phyloP scores from a whole-genome alignment of 2,888 invertebrate genomes.

The Torymus auratus region DNA sequence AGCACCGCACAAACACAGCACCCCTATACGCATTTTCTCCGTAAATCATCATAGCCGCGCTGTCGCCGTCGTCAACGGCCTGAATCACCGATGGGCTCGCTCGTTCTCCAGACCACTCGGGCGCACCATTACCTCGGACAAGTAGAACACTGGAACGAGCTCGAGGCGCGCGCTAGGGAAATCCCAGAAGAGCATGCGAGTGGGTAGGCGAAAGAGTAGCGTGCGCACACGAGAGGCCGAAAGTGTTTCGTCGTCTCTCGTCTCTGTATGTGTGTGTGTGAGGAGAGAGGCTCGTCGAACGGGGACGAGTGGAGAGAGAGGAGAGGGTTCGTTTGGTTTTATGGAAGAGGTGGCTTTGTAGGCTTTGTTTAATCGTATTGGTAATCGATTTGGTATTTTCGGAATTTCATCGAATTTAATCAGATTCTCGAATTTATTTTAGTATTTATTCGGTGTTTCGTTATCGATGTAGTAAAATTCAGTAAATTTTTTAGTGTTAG shows the following conservation, averaged over 20 bases:
- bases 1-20: too few species aligned
- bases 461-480: too few species aligned
- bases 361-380: too few species aligned
- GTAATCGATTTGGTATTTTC: too few species aligned
- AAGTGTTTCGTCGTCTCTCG: too few species aligned
- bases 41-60: not conserved
- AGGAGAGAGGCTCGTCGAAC: not conserved
- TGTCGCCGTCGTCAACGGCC: constrained; percentile 17
- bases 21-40: too few species aligned
- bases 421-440: too few species aligned
- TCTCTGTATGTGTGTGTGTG: not conserved
- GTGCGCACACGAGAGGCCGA: not conserved
- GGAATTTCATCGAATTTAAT: too few species aligned
- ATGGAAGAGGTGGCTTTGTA: too few species aligned
- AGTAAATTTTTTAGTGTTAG: too few species aligned
- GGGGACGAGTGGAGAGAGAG: not conserved
- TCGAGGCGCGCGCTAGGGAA: not conserved
- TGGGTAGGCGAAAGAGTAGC: not conserved
- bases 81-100: not conserved
- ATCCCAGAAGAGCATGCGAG: constrained; percentile 7
- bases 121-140: constrained; percentile 12
- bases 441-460: too few species aligned
- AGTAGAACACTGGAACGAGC: constrained; percentile 27
- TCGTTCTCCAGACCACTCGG: constrained; percentile 1
- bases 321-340: too few species aligned